A percentile compares a stretch with the other conserved stretches of the same genome.
These are phyloP conservation scores for Scortum barcoo DNA, from an alignment of 2,113 vertebrate genomes.

Conservation along the genomic window DNA sequence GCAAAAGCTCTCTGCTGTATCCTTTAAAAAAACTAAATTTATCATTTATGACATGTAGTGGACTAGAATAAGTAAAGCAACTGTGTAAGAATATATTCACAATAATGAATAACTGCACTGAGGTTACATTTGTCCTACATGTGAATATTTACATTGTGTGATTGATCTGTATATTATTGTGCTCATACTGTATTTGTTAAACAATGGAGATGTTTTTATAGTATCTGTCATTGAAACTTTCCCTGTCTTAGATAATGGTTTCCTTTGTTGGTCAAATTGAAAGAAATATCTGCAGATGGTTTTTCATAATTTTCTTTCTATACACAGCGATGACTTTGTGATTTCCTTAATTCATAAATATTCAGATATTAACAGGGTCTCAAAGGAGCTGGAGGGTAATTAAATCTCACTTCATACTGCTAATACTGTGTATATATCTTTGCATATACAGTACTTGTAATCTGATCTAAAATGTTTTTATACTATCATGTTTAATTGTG, in stretches of 20 bases:
- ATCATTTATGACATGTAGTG: not conserved
- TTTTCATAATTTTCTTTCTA: not conserved
- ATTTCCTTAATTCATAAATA: slow-evolving; percentile 71
- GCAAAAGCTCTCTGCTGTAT: slow-evolving; percentile 99
- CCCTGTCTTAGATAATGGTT: not conserved
- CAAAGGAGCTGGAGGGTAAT: slow-evolving; percentile 92
- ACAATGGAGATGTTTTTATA: not conserved
- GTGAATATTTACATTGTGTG: not conserved
- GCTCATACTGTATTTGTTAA: not conserved
- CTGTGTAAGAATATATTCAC: not conserved
- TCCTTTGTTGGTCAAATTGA: not conserved
- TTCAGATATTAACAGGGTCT: slow-evolving; percentile 92
- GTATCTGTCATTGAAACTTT: not conserved
- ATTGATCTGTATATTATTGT: not conserved
- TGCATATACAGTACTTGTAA: too few relatives aligned
- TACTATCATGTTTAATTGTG: not conserved
- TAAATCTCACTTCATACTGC: too few relatives aligned
- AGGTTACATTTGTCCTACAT: not conserved
- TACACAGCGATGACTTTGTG: not conserved
- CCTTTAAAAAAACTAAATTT: slow-evolving; percentile 82
- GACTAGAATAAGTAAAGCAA: not conserved
- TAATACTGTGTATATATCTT: too few relatives aligned
- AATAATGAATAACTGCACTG: not conserved
- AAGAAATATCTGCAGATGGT: not conserved
- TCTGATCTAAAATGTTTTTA: not conserved